Evolutionary conservation across 2,797 vertebrate species (phyloP).

Genomic region (Astyanax mexicanus): DNA sequence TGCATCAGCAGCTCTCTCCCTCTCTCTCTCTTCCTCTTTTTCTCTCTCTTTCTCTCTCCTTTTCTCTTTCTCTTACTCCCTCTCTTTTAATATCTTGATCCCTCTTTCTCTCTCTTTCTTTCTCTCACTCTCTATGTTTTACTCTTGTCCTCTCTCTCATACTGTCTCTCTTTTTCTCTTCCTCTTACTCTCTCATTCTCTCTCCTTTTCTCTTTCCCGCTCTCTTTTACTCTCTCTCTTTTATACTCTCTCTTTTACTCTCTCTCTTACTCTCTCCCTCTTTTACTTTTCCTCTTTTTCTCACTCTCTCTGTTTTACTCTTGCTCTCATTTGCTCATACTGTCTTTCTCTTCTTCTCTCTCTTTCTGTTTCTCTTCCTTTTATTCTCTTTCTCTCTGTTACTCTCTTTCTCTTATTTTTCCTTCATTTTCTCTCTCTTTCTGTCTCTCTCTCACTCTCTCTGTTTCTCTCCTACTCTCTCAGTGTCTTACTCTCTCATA

Average conservation of each 20-base stretch:
- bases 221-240: background rate
- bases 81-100: too few relatives aligned
- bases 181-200: conserved; percentile 13
- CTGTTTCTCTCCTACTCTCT: conserved; percentile 8
- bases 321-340: too few relatives aligned
- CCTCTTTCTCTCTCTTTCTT: conserved; percentile 13
- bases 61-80: too few relatives aligned
- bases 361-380: conserved; percentile 15
- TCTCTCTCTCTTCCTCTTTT: conserved; percentile 60
- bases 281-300: too few relatives aligned
- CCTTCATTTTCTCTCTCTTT: conserved; percentile 23
- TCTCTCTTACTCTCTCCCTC: conserved; percentile 15
- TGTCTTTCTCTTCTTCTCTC: conserved; percentile 13
- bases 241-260: conserved; percentile 18
- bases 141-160: too few relatives aligned
- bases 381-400: background rate
- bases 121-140: too few relatives aligned
- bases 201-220: conserved; percentile 17
- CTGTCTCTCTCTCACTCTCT: conserved; percentile 5
- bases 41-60: too few relatives aligned
- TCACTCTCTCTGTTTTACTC: background rate
- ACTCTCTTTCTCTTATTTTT: too few relatives aligned
- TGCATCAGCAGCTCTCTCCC: conserved; percentile 81
- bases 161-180: background rate
- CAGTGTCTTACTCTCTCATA: background rate